Evolutionary conservation across 2,888 invertebrate species (phyloP).

Genomic region (Tipula lateralis): DNA sequence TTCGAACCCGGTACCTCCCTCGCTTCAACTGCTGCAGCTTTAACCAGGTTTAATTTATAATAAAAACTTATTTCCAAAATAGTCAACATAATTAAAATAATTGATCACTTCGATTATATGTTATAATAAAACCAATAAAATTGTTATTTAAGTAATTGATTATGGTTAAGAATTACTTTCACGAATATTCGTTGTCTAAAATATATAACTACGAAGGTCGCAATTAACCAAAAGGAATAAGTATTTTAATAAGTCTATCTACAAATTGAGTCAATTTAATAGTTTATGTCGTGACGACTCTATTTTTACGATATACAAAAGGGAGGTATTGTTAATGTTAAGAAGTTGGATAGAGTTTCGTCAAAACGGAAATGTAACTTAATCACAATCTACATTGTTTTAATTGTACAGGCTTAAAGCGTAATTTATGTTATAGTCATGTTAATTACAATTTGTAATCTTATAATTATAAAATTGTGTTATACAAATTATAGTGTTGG

Average conservation of each 20-base stretch:
- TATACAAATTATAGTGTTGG: background rate
- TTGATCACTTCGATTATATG: background rate
- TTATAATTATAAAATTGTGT: background rate
- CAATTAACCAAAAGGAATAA: background rate
- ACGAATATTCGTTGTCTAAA: background rate
- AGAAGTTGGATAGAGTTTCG: background rate
- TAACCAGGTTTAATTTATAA: no score
- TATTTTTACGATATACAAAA: background rate
- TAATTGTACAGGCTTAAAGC: background rate
- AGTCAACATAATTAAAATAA: no score
- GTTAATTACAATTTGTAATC: background rate
- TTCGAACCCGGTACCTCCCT: no score
- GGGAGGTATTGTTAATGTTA: background rate
- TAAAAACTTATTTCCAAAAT: no score
- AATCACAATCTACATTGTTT: background rate
- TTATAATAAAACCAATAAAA: background rate
- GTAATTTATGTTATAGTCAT: background rate
- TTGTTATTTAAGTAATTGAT: background rate
- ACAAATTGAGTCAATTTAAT: background rate
- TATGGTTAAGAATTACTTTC: background rate
- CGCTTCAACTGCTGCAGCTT: no score
- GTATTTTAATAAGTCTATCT: background rate
- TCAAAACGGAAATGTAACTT: background rate
- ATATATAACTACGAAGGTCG: background rate
- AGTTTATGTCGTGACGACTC: background rate